Evolutionary conservation across 2,797 vertebrate genomes (phyloP), one percentile per base, ranked within the genome.

Genomic region (Podarcis lilfordi): DNA sequence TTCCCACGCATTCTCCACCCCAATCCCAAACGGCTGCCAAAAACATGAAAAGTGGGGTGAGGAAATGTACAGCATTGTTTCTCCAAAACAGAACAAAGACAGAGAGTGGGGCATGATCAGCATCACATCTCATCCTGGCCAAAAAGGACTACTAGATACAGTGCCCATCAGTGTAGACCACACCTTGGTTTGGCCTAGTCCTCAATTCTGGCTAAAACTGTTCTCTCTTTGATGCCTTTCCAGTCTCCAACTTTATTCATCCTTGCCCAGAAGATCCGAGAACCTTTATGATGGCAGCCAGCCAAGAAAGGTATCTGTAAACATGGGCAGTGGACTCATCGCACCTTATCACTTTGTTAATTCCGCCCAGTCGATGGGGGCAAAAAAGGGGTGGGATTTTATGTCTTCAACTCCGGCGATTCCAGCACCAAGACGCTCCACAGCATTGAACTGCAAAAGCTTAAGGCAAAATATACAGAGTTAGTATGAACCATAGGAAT

Each of bases 311-410:
- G 90, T 89, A 85, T 88, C 92, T 83, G 50, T 89, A 90, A 92
- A 85, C 50, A 83, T 84, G 82, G 91, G 91, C 91, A 82, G 86
- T 93, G 45, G 68, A 32, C 19, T n/a, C 13, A 77, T 76, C 64
- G 0, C 0, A 5, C 68, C 23, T 55, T 90, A 90, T 97, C 96
- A 97, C 92, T 95, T 95, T 82, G 90, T 96, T 96, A 99, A 92
- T 95, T 98, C 95, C 87, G 97, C 95, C 99, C 98, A 99, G 92
- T 98, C 96, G 95, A 98, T 97, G 72, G 93, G 96, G 92, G 97
- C 96, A 93, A 99, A 99, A 96, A 99, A 99, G 1, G 99, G 99
- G 94, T 99, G 99, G 86, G 99, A 98, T 96, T 98, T 99, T 95
- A 99, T 99, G 90, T 99, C 99, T 94, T 99, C 99, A 80, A 97